Conservation (phyloP, 1,140 invertebrate species). For the Ladona fulva region DNA sequence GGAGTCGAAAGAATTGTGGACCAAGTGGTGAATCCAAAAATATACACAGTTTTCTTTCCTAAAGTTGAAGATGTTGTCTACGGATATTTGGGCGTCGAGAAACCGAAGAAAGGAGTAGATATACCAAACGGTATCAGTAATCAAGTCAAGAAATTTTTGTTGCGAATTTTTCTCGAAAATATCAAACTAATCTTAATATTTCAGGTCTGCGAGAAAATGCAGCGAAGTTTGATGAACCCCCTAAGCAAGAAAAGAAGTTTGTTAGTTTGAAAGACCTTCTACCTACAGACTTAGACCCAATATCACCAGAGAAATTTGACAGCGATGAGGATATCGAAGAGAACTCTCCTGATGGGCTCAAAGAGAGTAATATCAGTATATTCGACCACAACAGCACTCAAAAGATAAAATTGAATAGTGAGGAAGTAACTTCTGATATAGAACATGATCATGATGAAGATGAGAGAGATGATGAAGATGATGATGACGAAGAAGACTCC, state of each 20-base stretch:
- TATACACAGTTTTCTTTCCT: conserved; percentile 70
- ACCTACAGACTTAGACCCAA: conserved; percentile 64
- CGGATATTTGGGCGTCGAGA: conserved; percentile 72
- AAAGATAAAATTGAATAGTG: conserved; percentile 35
- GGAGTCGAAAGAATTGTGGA: conserved; percentile 90
- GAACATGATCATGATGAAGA: conserved; percentile 36
- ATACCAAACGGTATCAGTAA: background rate
- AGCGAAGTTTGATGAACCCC: conserved; percentile 26
- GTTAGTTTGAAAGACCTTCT: conserved; percentile 45
- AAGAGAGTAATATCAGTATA: conserved; percentile 18
- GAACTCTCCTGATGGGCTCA: conserved; percentile 21
- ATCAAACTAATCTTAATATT: conserved; percentile 21
- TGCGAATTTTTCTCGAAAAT: background rate
- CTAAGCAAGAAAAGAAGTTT: conserved; percentile 32
- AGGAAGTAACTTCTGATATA: conserved; percentile 31
- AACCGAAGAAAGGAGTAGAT: conserved; percentile 34
- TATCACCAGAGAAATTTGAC: conserved; percentile 56
- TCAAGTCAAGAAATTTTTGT: background rate
- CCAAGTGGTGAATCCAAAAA: conserved; percentile 90
- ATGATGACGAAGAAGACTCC: conserved; percentile 48
- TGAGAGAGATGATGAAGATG: conserved; percentile 45
- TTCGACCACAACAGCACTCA: conserved; percentile 31
- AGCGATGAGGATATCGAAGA: conserved; percentile 26
- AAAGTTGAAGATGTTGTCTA: conserved; percentile 86
- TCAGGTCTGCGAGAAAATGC: conserved; percentile 13